These are phyloP conservation scores for Poliocrania exsul DNA, from an alignment of 2,797 vertebrate species.

Conservation along the genomic window DNA sequence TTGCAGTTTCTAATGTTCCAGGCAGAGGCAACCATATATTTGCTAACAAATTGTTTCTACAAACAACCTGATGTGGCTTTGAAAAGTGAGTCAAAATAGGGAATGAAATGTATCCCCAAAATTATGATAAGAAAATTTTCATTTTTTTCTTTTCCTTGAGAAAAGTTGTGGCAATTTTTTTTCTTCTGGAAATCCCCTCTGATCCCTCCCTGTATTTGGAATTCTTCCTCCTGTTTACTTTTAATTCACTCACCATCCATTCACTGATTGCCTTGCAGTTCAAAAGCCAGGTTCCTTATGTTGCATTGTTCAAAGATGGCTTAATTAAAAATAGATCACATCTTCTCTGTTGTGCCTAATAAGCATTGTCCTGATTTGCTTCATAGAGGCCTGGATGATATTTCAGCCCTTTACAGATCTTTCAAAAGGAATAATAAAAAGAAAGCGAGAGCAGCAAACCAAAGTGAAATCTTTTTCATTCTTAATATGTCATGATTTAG, in stretches of 20 bases:
- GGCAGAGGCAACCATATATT: conserved; percentile 70
- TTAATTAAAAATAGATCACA: conserved; percentile 63
- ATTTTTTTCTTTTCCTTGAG: not conserved
- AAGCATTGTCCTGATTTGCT: conserved; percentile 30
- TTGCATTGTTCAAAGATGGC: conserved; percentile 49
- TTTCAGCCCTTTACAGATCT: conserved; percentile 23
- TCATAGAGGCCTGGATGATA: conserved; percentile 11
- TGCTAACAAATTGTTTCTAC: conserved; percentile 78
- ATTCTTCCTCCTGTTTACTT: conserved; percentile 49
- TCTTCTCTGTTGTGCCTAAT: conserved; percentile 29
- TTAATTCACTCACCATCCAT: conserved; percentile 26
- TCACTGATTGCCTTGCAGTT: conserved; percentile 46
- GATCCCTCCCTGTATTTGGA: not conserved
- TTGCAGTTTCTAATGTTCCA: conserved; percentile 68
- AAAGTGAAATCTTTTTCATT: conserved; percentile 15
- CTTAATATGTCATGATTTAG: conserved; percentile 19
- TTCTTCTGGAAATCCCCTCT: not conserved
- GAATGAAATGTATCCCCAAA: conserved; percentile 5
- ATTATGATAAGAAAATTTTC: not conserved
- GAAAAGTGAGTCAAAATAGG: conserved; percentile 67
- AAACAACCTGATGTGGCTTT: conserved; percentile 68
- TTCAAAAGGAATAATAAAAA: conserved; percentile 43
- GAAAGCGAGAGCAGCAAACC: not conserved
- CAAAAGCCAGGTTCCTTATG: conserved; percentile 17
- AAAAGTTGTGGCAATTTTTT: not conserved